A percentile compares a stretch with the other conserved stretches of the same genome.
Conservation (phyloP, 1,140 invertebrate genomes). For the Drosophila murphyi region DNA sequence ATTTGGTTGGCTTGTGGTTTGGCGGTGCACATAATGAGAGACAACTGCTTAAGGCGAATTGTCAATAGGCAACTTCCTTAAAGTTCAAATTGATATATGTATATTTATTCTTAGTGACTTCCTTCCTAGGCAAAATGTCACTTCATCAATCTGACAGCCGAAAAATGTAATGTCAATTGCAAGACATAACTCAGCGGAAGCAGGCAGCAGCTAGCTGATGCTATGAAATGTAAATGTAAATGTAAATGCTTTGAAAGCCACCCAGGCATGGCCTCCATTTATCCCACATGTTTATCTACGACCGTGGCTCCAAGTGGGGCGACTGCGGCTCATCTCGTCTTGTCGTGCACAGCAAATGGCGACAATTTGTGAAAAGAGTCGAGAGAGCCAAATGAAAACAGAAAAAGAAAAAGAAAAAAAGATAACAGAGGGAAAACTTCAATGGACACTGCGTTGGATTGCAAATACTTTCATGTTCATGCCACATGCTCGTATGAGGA, state of each 20-base stretch:
- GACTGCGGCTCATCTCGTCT: conserved; percentile 2
- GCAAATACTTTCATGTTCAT: conserved; percentile 59
- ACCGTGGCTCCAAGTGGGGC: not conserved
- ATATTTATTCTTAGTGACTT: not conserved
- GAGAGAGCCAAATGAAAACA: not conserved
- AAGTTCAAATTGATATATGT: conserved; percentile 5
- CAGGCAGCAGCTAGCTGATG: not conserved
- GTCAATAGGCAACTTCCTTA: conserved; percentile 22
- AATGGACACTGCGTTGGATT: conserved; percentile 46
- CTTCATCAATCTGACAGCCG: conserved; percentile 58
- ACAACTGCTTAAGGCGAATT: conserved; percentile 49
- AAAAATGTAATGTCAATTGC: conserved; percentile 74
- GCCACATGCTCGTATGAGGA: conserved; percentile 32
- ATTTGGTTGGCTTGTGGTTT: conserved; percentile 44
- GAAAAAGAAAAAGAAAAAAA: not conserved
- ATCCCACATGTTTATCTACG: conserved; percentile 31
- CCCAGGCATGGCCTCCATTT: conserved; percentile 30
- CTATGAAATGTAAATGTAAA: conserved; percentile 60
- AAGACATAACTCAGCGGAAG: conserved; percentile 63
- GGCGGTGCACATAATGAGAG: conserved; percentile 11
- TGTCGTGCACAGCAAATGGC: conserved; percentile 61
- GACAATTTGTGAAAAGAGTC: conserved; percentile 73
- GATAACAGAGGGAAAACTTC: conserved; percentile 15
- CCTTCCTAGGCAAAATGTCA: conserved; percentile 35
- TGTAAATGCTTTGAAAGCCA: conserved; percentile 44